Conservation (phyloP, 2,888 invertebrate genomes). For the Diplazon laetatorius region DNA sequence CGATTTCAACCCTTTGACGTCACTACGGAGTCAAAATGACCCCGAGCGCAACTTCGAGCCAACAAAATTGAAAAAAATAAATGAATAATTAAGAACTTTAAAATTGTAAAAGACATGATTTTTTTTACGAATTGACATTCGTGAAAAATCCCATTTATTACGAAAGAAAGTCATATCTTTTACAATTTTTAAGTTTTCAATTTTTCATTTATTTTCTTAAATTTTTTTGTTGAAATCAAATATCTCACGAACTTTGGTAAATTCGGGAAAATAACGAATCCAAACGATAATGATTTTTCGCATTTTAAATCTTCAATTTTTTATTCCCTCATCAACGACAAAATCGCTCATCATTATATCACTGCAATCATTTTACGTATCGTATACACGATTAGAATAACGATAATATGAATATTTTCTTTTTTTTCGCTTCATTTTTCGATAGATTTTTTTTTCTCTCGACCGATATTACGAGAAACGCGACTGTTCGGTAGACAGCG, state of each 20-base stretch:
- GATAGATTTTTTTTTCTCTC: background rate
- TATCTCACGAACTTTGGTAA: conserved; percentile 68
- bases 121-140: too few species aligned
- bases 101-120: too few species aligned
- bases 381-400: too few species aligned
- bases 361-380: conserved; percentile 9
- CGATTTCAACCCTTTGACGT: too few species aligned
- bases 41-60: too few species aligned
- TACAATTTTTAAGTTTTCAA: too few species aligned
- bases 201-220: too few species aligned
- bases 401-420: background rate
- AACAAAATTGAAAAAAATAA: too few species aligned
- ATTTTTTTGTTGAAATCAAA: background rate
- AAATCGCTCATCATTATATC: background rate
- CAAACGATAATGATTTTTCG: conserved; percentile 71
- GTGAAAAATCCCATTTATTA: too few species aligned
- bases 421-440: background rate
- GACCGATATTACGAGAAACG: background rate
- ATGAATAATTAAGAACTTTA: too few species aligned
- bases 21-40: too few species aligned
- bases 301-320: conserved; percentile 64
- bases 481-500: conserved; percentile 29
- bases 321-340: conserved; percentile 14
- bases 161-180: too few species aligned
- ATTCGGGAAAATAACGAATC: conserved; percentile 77